phyloP scores from a whole-genome alignment of 2,113 vertebrate genomes.

The Zosterops lateralis region DNA sequence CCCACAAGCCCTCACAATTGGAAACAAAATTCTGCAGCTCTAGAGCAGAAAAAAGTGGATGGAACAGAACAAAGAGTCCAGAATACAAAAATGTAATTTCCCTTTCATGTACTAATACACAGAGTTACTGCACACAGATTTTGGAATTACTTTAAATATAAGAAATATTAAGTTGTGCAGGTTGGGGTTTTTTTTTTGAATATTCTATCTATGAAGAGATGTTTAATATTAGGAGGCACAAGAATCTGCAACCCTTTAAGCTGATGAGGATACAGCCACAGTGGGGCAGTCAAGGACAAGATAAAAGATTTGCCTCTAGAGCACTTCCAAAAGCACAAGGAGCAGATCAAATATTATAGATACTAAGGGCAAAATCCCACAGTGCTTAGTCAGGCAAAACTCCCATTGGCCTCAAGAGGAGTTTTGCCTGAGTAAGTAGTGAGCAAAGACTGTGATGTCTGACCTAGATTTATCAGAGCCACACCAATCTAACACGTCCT shows the following conservation, averaged over 20 bases:
- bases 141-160: neutral
- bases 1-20: neutral
- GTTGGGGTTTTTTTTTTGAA: neutral
- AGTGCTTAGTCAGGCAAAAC: conserved; percentile 31
- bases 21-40: neutral
- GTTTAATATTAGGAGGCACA: neutral
- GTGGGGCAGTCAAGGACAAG: conserved; percentile 36
- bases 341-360: conserved; percentile 45
- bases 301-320: conserved; percentile 7
- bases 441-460: conserved; percentile 1
- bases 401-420: neutral
- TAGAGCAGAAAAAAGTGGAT: neutral
- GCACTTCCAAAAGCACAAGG: neutral
- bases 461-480: conserved; percentile 25
- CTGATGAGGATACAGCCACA: conserved; percentile 20
- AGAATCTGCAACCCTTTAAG: neutral
- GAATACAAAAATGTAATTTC: neutral
- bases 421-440: conserved; percentile 4
- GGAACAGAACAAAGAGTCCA: neutral
- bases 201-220: neutral
- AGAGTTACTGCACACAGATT: neutral
- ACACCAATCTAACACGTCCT: neutral
- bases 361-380: conserved; percentile 29
- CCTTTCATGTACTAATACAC: neutral
- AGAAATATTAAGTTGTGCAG: neutral